Percentiles rank a stretch among this genome's conserved stretches.
These are phyloP conservation scores for Elaphurus davidianus DNA, from an alignment of 2,113 vertebrate species.

Conservation along the genomic window DNA sequence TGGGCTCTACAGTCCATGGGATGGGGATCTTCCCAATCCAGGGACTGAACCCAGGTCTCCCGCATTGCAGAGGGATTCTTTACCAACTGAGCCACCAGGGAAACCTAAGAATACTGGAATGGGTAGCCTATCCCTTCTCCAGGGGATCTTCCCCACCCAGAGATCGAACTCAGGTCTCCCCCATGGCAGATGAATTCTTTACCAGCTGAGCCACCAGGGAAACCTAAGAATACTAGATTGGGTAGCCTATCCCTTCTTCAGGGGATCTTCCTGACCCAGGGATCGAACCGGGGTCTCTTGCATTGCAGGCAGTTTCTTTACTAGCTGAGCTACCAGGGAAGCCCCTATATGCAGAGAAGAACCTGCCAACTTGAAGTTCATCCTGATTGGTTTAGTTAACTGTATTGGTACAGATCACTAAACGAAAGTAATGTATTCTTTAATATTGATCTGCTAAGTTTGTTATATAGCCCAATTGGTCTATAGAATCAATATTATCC, in stretches of 20 bases:
- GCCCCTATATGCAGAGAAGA: background rate
- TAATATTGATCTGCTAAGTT: background rate
- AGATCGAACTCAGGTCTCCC: background rate
- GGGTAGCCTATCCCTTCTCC: background rate
- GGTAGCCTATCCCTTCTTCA: background rate
- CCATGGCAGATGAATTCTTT: no score
- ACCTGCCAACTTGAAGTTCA: background rate
- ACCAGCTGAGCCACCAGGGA: no score
- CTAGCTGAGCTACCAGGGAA: background rate
- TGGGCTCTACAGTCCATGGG: background rate
- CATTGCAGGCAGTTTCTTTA: background rate
- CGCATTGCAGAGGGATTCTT: background rate
- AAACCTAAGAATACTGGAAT: background rate
- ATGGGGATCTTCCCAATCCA: background rate
- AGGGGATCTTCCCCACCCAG: background rate
- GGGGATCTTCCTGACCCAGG: background rate
- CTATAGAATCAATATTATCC: background rate
- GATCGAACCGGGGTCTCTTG: background rate
- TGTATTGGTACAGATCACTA: background rate
- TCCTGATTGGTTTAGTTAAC: background rate
- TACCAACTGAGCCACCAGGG: background rate
- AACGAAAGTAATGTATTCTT: background rate
- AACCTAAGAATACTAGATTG: background rate
- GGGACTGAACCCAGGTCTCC: background rate
- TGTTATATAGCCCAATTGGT: background rate